Conservation (phyloP, 2,888 invertebrate species). For the Eilema caniola region DNA sequence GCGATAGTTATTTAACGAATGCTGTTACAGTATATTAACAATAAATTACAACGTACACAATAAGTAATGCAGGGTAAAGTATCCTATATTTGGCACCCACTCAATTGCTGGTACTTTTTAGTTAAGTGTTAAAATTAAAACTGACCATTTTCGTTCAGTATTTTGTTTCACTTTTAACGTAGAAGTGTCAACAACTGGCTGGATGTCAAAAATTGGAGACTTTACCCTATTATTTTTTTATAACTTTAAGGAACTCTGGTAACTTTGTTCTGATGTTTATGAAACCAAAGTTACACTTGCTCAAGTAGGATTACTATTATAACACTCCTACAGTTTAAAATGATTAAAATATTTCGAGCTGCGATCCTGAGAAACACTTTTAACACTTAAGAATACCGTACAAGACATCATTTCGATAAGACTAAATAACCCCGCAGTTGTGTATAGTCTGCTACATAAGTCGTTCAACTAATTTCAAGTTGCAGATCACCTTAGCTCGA, state of each 20-base stretch:
- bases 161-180: background rate
- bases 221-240: background rate
- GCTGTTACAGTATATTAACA: background rate
- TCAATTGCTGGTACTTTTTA: background rate
- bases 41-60: background rate
- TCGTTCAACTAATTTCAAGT: background rate
- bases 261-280: background rate
- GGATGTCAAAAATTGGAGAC: background rate
- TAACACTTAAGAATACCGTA: conserved; percentile 29
- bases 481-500: background rate
- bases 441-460: background rate
- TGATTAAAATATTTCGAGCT: conserved; percentile 12
- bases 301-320: background rate
- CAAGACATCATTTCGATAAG: conserved; percentile 26
- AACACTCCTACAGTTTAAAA: background rate
- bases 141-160: no score
- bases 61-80: background rate
- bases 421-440: conserved; percentile 27
- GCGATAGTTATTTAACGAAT: background rate
- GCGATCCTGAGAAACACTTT: conserved; percentile 30
- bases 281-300: background rate
- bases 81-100: background rate
- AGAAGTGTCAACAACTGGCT: background rate
- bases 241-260: background rate
- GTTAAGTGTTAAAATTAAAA: no score